Conservation (phyloP, 2,113 vertebrate species). For the Leuciscus idus region DNA sequence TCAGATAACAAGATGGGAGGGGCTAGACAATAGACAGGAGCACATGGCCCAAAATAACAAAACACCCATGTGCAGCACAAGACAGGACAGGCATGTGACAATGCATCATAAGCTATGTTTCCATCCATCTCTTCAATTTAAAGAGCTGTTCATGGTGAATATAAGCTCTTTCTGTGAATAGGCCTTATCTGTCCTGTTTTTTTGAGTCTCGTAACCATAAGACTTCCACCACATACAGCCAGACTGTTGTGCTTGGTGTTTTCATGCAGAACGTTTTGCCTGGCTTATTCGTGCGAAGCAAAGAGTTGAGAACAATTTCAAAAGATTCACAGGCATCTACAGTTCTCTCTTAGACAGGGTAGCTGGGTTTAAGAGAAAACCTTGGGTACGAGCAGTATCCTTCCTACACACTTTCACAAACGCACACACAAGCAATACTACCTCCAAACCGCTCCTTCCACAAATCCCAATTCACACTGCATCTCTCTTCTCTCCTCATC, state of each 20-base stretch:
- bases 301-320: constrained; percentile 18
- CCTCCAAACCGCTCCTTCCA: background rate
- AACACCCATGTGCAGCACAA: too few relatives aligned
- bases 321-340: background rate
- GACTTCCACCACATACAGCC: background rate
- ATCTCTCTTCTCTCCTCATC: constrained; percentile 1
- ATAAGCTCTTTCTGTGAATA: background rate
- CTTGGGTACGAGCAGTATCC: background rate
- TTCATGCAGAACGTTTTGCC: constrained; percentile 1
- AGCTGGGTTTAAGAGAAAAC: constrained; percentile 15
- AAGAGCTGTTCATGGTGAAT: background rate
- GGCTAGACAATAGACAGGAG: too few relatives aligned
- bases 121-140: background rate
- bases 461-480: constrained; percentile 17
- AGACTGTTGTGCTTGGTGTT: background rate
- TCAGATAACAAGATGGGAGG: too few relatives aligned
- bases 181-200: background rate
- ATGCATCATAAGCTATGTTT: background rate
- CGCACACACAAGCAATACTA: background rate
- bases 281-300: background rate
- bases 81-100: too few relatives aligned
- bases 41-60: too few relatives aligned
- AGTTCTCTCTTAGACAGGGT: constrained; percentile 11
- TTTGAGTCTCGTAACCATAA: background rate
- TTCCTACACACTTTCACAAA: background rate